Percentiles rank a stretch among this genome's conserved stretches.
phyloP scores from a whole-genome alignment of 2,797 vertebrate species.

The Diceros bicornis region DNA sequence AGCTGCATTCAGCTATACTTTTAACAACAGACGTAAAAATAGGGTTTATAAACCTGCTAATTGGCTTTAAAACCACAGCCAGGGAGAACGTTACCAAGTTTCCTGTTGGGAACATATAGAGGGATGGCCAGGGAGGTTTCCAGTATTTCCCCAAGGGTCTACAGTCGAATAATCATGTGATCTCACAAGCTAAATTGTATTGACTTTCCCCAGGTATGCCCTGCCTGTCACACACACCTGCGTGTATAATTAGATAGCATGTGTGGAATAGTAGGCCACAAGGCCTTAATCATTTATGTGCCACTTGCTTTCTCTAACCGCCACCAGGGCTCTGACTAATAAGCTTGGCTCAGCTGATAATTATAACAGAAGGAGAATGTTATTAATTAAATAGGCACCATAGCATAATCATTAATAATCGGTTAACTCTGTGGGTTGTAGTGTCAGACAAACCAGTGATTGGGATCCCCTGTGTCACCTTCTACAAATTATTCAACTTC shows the following conservation, averaged over 20 bases:
- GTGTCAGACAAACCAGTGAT: background rate
- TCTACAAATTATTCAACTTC: background rate
- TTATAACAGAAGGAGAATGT: slow-evolving; percentile 4
- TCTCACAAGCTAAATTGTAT: background rate
- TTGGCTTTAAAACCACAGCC: background rate
- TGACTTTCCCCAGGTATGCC: background rate
- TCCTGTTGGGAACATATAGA: background rate
- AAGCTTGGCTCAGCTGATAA: slow-evolving; percentile 55
- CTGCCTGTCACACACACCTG: background rate
- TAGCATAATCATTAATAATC: slow-evolving; percentile 54
- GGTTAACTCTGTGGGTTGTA: slow-evolving; percentile 57
- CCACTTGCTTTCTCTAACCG: slow-evolving; percentile 25
- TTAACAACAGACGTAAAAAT: slow-evolving; percentile 22
- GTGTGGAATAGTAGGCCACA: slow-evolving; percentile 34
- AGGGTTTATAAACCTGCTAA: background rate
- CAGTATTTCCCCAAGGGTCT: background rate
- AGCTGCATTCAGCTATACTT: background rate
- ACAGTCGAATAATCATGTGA: background rate
- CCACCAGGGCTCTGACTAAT: slow-evolving; percentile 51
- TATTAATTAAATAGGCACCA: slow-evolving; percentile 60
- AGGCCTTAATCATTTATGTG: slow-evolving; percentile 38
- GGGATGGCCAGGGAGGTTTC: background rate
- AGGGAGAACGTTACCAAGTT: background rate
- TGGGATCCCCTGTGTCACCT: background rate
- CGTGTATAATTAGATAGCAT: slow-evolving; percentile 57